A percentile compares a stretch with the other conserved stretches of the same genome.
Conservation (phyloP, 1,140 invertebrate genomes). For the Lycorma delicatula region DNA sequence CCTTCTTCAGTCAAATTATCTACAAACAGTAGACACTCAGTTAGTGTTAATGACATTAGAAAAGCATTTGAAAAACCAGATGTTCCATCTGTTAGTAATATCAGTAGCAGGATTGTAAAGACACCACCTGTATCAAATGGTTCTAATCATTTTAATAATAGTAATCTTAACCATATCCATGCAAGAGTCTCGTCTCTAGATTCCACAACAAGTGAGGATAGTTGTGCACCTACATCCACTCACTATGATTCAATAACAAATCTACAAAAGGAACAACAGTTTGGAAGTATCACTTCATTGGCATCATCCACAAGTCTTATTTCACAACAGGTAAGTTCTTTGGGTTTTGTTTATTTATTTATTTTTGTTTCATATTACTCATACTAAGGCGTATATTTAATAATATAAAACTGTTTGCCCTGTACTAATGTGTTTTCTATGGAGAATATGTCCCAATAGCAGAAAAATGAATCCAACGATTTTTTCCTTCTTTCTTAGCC, state of each 20-base stretch:
- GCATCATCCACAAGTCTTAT: slow-evolving; percentile 54
- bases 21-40: slow-evolving; percentile 28
- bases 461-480: too few species aligned
- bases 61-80: slow-evolving; percentile 50
- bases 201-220: slow-evolving; percentile 43
- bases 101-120: not conserved
- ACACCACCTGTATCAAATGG: not conserved
- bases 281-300: slow-evolving; percentile 51
- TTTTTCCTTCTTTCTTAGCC: too few species aligned
- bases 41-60: slow-evolving; percentile 50
- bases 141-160: not conserved
- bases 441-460: too few species aligned
- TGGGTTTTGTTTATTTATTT: too few species aligned
- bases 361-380: too few species aligned
- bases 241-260: slow-evolving; percentile 39
- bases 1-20: too few species aligned
- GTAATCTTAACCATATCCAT: slow-evolving; percentile 25
- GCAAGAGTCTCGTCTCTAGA: slow-evolving; percentile 42
- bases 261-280: slow-evolving; percentile 44
- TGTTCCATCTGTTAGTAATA: slow-evolving; percentile 8
- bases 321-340: slow-evolving; percentile 50
- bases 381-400: not conserved
- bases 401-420: too few species aligned
- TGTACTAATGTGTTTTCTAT: too few species aligned
- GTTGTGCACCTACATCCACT: slow-evolving; percentile 31